Evolutionary conservation across 2,113 vertebrate species (phyloP).

Genomic region (Mugil cephalus): DNA sequence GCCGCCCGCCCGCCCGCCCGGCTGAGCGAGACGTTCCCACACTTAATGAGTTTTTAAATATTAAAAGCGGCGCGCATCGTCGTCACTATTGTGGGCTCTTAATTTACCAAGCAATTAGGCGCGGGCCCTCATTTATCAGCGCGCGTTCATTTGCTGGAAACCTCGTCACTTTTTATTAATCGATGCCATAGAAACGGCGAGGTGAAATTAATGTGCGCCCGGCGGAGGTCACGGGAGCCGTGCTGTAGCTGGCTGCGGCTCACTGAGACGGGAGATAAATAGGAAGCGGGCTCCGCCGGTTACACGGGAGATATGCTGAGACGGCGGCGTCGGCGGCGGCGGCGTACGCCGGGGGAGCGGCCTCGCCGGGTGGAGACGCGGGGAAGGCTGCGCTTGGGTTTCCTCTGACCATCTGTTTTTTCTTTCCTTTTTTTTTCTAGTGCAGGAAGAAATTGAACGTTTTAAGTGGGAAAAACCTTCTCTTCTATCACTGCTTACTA

Average conservation of each 20-base stretch:
- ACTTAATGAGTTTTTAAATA: slow-evolving; percentile 99
- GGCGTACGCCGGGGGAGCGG: slow-evolving; percentile 76
- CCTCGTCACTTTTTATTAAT: slow-evolving; percentile 99
- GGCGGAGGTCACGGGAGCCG: slow-evolving; percentile 90
- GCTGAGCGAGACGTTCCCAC: slow-evolving; percentile 89
- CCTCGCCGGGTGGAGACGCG: slow-evolving; percentile 81
- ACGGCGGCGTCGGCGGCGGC: slow-evolving; percentile 80
- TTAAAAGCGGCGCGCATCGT: slow-evolving; percentile 94
- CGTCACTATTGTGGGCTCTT: slow-evolving; percentile 96
- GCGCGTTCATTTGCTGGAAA: slow-evolving; percentile 92
- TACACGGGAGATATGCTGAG: slow-evolving; percentile 84
- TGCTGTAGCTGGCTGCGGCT: slow-evolving; percentile 66
- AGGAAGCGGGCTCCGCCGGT: slow-evolving; percentile 77
- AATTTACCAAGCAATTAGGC: slow-evolving; percentile 99
- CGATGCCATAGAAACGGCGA: slow-evolving; percentile 91
- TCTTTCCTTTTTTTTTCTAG: background rate
- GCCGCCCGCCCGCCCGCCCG: slow-evolving; percentile 83
- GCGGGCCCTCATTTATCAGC: slow-evolving; percentile 97
- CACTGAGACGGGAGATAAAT: slow-evolving; percentile 75
- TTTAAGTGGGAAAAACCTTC: slow-evolving; percentile 80
- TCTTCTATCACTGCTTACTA: slow-evolving; percentile 12
- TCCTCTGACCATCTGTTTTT: slow-evolving; percentile 85
- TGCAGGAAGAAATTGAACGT: slow-evolving; percentile 74
- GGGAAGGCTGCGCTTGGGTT: slow-evolving; percentile 78
- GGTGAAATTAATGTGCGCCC: slow-evolving; percentile 94